Conservation (phyloP, 2,797 vertebrate genomes). For the Pteropus rufus region DNA sequence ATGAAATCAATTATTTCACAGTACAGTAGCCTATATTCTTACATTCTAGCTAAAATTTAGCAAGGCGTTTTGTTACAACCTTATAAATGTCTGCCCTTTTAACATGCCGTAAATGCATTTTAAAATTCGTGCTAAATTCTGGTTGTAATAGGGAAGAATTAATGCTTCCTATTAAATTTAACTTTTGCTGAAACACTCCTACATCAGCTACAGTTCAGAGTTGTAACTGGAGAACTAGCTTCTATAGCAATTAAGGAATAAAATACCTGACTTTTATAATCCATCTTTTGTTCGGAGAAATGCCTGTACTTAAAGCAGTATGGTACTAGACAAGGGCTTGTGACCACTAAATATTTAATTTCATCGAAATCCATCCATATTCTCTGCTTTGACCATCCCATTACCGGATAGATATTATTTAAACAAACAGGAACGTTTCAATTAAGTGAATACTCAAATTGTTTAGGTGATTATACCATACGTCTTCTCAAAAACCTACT, state of each 20-base stretch:
- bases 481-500: not conserved
- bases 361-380: slow-evolving; percentile 55
- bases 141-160: slow-evolving; percentile 62
- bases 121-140: slow-evolving; percentile 64
- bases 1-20: slow-evolving; percentile 56
- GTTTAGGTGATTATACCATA: not conserved
- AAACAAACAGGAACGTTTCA: slow-evolving; percentile 63
- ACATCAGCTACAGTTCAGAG: slow-evolving; percentile 63
- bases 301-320: slow-evolving; percentile 57
- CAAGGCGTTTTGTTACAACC: slow-evolving; percentile 40
- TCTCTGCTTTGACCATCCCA: slow-evolving; percentile 48
- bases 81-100: slow-evolving; percentile 60
- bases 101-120: slow-evolving; percentile 60
- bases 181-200: slow-evolving; percentile 73
- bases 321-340: slow-evolving; percentile 52
- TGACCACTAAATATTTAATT: slow-evolving; percentile 73
- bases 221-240: slow-evolving; percentile 64
- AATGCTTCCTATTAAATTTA: slow-evolving; percentile 73
- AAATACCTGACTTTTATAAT: slow-evolving; percentile 68
- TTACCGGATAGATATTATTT: slow-evolving; percentile 55
- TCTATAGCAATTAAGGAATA: slow-evolving; percentile 72
- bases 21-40: not conserved
- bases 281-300: slow-evolving; percentile 73
- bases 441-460: slow-evolving; percentile 36
- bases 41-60: slow-evolving; percentile 29